Base-by-base conservation (phyloP, 1,140 invertebrate species). In the Temnothorax nylanderi region DNA sequence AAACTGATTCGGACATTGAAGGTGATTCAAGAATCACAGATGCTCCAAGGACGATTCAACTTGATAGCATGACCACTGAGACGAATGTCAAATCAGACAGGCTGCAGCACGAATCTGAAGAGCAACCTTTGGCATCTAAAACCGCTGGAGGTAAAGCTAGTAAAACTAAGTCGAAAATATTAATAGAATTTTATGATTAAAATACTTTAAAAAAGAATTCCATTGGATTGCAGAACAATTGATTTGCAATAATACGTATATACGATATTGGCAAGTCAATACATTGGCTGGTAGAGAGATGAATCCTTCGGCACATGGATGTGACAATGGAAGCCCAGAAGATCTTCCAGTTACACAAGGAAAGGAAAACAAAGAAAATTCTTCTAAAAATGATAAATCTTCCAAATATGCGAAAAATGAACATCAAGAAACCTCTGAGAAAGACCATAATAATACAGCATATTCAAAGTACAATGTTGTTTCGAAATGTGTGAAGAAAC, bases 381-480 rank as follows among this genome's bases (percentile, higher is more conserved):
- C 1, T 41, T 51, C 16, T 6, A 13, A 26, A 4, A 34, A 65
- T 3, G 1, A 8, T 3, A 54, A 54, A 26, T 32, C 6, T 32
- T 47, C 32, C 3, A 80, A 78, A 21, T 13, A 44, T 51, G 11
- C 10, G 26, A 75, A 6, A 60, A 62, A 18, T n/a, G 32, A n/a
- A 13, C 11, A 3, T 21, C 18, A 47, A 51, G 11, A 76, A 54
- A 77, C 4, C 4, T 54, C 8, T 11, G 0, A 76, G 18, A 51
- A 87, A 37, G 8, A 41, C 2, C 1, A n/a, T n/a, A 41, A 10
- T 26, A n/a, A 85, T 16, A 1, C 13, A 10, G n/a, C 18, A 51
- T 16, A 51, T 51, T 82, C 54, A 2, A 82, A 86, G 4, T 86
- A 62, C 16, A 86, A 72, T 21, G 44, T 69, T 8, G 8, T 65